phyloP scores from a whole-genome alignment of 2,888 invertebrate genomes.

The Anagyrus pseudococci region DNA sequence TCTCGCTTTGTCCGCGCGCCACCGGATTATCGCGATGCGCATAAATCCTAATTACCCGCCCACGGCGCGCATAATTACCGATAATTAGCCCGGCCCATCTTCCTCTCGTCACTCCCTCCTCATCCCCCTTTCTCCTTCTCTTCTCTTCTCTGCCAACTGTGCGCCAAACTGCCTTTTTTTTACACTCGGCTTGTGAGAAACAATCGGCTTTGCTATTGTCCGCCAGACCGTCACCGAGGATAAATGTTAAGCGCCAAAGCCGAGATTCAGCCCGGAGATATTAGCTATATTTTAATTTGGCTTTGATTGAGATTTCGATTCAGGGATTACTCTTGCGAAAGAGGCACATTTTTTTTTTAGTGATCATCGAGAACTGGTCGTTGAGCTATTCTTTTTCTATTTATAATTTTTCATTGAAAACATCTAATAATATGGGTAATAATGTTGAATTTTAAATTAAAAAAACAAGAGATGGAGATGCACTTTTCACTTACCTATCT shows the following conservation, averaged over 20 bases:
- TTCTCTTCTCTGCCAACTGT: background rate
- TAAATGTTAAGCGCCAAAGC: no score
- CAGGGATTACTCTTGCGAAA: background rate
- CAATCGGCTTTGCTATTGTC: conserved; percentile 9
- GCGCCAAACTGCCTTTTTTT: conserved; percentile 5
- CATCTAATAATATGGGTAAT: no score
- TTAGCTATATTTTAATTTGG: no score
- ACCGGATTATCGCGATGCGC: conserved; percentile 50
- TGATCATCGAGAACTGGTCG: no score
- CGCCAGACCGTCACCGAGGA: background rate
- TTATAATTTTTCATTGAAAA: no score
- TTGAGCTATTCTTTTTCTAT: no score
- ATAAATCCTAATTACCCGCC: conserved; percentile 56
- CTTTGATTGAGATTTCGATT: background rate
- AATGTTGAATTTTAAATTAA: no score
- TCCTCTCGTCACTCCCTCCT: conserved; percentile 34
- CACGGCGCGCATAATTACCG: conserved; percentile 51
- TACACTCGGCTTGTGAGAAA: conserved; percentile 21
- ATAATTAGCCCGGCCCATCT: conserved; percentile 51
- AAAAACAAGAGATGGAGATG: background rate
- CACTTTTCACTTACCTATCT: conserved; percentile 50
- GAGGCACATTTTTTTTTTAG: no score
- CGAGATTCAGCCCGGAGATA: no score
- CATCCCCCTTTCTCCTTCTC: conserved; percentile 2
- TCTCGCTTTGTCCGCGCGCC: conserved; percentile 33